Evolutionary conservation across 2,113 vertebrate species (phyloP).

Genomic region (Silurus asotus): DNA sequence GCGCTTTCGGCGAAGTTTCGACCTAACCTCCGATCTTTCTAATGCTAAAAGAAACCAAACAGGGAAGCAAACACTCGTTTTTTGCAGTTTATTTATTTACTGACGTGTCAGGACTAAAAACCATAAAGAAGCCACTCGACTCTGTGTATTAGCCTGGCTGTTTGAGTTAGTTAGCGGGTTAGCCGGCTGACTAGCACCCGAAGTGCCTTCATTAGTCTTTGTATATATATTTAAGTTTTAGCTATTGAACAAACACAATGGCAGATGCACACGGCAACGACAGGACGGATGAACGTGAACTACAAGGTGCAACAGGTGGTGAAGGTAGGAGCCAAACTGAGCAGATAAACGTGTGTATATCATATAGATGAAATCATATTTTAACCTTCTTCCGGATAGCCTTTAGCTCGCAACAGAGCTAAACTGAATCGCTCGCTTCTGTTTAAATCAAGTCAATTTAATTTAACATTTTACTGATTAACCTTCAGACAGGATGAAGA

Average conservation of each 20-base stretch:
- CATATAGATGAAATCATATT: not conserved
- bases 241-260: conserved; percentile 52
- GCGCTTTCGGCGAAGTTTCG: not conserved
- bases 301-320: conserved; percentile 63
- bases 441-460: not conserved
- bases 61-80: not conserved
- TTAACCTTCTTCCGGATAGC: conserved; percentile 8
- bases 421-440: not conserved
- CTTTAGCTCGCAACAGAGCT: not conserved
- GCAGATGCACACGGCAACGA: conserved; percentile 54
- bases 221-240: not conserved
- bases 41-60: not conserved
- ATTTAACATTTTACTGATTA: not conserved
- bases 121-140: too few relatives aligned
- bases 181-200: conserved; percentile 16
- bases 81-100: not conserved
- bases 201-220: not conserved
- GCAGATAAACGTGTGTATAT: not conserved
- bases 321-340: conserved; percentile 61
- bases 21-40: not conserved
- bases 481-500: not conserved
- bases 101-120: not conserved
- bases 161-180: not conserved
- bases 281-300: conserved; percentile 34
- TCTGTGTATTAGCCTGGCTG: not conserved